Evolutionary conservation across 2,797 vertebrate genomes (phyloP).

Genomic region (Phataginus tricuspis): DNA sequence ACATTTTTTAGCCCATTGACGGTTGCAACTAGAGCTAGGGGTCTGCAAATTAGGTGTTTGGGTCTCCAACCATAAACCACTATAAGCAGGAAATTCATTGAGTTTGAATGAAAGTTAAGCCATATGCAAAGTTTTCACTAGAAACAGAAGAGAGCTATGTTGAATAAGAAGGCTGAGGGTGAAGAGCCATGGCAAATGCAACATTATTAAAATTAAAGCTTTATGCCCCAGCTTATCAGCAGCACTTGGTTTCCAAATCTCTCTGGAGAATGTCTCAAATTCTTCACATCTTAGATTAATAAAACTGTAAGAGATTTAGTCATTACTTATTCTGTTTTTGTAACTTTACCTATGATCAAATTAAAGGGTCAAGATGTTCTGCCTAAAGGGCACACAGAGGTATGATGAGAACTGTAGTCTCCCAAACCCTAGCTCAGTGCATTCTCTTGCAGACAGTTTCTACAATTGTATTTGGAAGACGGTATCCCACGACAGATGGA

Average conservation of each 20-base stretch:
- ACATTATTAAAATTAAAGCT: background rate
- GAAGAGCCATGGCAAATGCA: background rate
- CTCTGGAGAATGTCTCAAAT: background rate
- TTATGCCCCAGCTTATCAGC: background rate
- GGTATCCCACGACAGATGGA: background rate
- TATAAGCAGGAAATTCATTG: background rate
- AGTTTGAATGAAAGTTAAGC: slow-evolving; percentile 50
- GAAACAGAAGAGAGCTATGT: background rate
- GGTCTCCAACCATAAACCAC: slow-evolving; percentile 37
- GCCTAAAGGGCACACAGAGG: background rate
- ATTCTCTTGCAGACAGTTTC: background rate
- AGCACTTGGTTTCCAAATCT: background rate
- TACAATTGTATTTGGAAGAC: background rate
- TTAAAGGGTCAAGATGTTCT: background rate
- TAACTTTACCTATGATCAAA: background rate
- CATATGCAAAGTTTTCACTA: slow-evolving; percentile 14
- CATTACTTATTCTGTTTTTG: background rate
- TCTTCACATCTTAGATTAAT: background rate
- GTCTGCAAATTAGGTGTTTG: slow-evolving; percentile 59
- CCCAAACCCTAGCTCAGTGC: background rate
- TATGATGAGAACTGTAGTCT: background rate
- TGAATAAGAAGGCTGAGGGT: background rate
- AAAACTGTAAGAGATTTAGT: background rate
- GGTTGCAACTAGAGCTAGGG: background rate
- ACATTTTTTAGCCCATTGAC: slow-evolving; percentile 35